Evolutionary conservation across 2,888 invertebrate genomes (phyloP).

Genomic region (Netelia fuscicornis): DNA sequence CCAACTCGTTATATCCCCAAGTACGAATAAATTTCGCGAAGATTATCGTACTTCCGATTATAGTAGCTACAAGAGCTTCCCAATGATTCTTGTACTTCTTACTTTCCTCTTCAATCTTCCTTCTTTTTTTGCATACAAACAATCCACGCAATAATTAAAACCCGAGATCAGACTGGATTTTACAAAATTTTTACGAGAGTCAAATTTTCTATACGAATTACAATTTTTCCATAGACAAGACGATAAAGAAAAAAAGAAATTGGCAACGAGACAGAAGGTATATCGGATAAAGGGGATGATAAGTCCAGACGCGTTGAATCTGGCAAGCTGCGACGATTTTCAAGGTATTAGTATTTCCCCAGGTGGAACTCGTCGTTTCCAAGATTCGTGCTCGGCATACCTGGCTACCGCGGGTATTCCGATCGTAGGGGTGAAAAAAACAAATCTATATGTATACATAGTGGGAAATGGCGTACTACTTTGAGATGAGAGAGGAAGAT

Average conservation of each 20-base stretch:
- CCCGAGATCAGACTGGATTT: background rate
- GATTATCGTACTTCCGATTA: conserved; percentile 24
- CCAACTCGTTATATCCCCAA: conserved; percentile 1
- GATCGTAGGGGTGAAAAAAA: conserved; percentile 10
- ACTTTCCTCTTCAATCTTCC: background rate
- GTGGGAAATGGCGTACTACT: background rate
- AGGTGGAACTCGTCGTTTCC: conserved; percentile 70
- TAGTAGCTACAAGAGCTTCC: background rate
- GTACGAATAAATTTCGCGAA: conserved; percentile 2
- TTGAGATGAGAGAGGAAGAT: background rate
- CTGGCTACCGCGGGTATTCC: background rate
- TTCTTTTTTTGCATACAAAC: background rate
- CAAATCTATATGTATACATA: background rate
- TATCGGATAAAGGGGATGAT: background rate
- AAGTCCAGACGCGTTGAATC: background rate
- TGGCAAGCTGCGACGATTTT: conserved; percentile 25
- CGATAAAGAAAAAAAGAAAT: background rate
- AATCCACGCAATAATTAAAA: background rate
- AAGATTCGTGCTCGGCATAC: conserved; percentile 71
- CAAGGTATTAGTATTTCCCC: conserved; percentile 70
- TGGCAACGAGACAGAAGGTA: background rate
- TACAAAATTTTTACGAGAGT: background rate
- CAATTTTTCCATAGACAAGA: no score
- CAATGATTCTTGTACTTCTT: background rate
- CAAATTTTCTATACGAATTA: no score